Percentiles rank a stretch among this genome's conserved stretches.
Evolutionary conservation across 2,797 vertebrate species (phyloP).

Genomic region (Salmo trutta): DNA sequence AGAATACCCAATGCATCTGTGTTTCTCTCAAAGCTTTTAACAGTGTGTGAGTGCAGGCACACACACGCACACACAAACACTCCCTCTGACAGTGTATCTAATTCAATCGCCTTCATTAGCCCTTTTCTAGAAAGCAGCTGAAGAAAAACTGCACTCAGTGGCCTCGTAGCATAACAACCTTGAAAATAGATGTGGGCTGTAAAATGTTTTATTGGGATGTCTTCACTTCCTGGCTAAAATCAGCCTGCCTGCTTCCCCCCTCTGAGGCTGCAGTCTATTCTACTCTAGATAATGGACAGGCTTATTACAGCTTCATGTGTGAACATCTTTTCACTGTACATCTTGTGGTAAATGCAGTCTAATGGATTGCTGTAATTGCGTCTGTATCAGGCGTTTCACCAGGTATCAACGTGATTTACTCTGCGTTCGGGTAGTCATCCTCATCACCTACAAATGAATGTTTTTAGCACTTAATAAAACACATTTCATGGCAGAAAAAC

Average conservation of each 20-base stretch:
- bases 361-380: conserved; percentile 30
- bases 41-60: no score
- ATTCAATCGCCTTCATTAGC: conserved; percentile 24
- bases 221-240: conserved; percentile 14
- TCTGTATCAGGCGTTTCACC: conserved; percentile 14
- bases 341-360: neutral
- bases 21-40: no score
- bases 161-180: conserved; percentile 10
- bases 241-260: conserved; percentile 3
- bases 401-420: conserved; percentile 4
- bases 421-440: neutral
- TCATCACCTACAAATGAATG: neutral
- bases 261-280: conserved; percentile 14
- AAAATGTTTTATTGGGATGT: conserved; percentile 16
- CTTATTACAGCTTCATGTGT: conserved; percentile 32
- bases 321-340: neutral
- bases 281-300: conserved; percentile 26
- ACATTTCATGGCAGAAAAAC: no score
- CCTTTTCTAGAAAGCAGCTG: conserved; percentile 22
- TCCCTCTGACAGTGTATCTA: neutral
- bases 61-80: no score
- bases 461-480: neutral
- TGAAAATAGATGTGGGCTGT: conserved; percentile 23
- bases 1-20: no score
- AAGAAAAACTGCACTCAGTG: neutral